Evolutionary conservation across 2,797 vertebrate species (phyloP), one percentile per base, ranked within the genome.

Genomic region (Amblyopsis hoosieri): DNA sequence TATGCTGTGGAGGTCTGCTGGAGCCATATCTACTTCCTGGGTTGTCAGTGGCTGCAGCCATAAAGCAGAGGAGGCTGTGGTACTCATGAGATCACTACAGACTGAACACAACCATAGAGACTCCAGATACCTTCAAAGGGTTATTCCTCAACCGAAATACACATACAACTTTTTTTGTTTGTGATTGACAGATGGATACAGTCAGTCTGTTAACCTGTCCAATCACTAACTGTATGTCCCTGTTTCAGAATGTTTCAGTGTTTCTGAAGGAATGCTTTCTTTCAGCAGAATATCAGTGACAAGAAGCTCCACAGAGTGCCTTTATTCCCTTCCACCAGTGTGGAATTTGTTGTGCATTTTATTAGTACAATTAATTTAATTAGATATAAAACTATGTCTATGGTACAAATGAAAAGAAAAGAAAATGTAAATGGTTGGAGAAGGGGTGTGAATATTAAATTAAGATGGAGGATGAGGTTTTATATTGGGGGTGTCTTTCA

Each of bases 21-120:
- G 80, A 87, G 68, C 81, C 68, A 7, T 84, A 80, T 85, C 33
- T 76, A 78, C 75, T 66, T 87, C 76, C 78, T 79, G 68, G 75
- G 12, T 83, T 76, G 74, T 79, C 50, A 51, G 62, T 42, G 62
- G 67, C 71, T 82, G 69, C 67, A 62, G 67, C 66, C 19, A 0
- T 71, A 63, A 77, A 75, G 60, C 54, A 48, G 45, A 31, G 58
- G 50, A 72, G 65, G 33, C 70, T 56, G 57, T 52, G 57, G 2
- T 53, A 49, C 29, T 49, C 58, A 59, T n/a, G 69, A 47, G 31
- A 60, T 54, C 66, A 46, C 50, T 48, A 67, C 31, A 63, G n/a
- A 14, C 13, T 42, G 52, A 68, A 55, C 14, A 54, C 71, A 68
- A 2, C 19, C 19, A 19, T 19, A 2, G 19, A 19, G 19, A 19